Conservation (phyloP, 2,888 invertebrate species). For the Sesia bembeciformis region DNA sequence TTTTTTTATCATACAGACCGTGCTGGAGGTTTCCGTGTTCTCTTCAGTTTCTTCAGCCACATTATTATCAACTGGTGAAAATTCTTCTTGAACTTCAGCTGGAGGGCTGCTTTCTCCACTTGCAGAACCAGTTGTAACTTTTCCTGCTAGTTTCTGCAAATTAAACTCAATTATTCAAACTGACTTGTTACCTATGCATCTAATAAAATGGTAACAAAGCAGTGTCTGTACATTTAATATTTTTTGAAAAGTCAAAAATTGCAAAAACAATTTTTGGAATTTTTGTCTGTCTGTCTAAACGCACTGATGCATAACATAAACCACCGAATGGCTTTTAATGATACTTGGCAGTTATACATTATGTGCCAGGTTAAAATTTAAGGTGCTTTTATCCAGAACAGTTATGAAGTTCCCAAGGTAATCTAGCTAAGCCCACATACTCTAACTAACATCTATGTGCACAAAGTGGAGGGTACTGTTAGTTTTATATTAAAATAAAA, state of each 20-base stretch:
- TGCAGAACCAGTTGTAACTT: conserved; percentile 40
- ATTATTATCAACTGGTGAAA: conserved; percentile 25
- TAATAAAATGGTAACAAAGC: not conserved
- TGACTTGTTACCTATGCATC: not conserved
- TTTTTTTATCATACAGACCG: too few species aligned
- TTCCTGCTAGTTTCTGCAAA: conserved; percentile 52
- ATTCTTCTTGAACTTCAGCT: conserved; percentile 29
- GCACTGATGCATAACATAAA: too few species aligned
- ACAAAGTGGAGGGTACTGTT: not conserved
- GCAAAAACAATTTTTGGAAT: not conserved
- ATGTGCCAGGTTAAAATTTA: too few species aligned
- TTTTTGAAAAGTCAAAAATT: not conserved
- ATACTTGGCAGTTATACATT: too few species aligned
- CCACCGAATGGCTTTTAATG: too few species aligned
- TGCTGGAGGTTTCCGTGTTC: conserved; percentile 10
- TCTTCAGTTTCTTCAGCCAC: conserved; percentile 31
- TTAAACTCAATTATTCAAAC: not conserved
- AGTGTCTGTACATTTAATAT: not conserved
- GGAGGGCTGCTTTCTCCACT: conserved; percentile 33
- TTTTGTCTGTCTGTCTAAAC: not conserved
- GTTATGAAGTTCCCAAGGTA: too few species aligned
- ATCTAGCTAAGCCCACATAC: too few species aligned
- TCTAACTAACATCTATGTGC: too few species aligned
- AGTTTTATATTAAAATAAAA: not conserved
- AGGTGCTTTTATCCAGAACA: too few species aligned